Evolutionary conservation across 2,888 invertebrate species (phyloP).

Genomic region (Chymomyza caudatula): DNA sequence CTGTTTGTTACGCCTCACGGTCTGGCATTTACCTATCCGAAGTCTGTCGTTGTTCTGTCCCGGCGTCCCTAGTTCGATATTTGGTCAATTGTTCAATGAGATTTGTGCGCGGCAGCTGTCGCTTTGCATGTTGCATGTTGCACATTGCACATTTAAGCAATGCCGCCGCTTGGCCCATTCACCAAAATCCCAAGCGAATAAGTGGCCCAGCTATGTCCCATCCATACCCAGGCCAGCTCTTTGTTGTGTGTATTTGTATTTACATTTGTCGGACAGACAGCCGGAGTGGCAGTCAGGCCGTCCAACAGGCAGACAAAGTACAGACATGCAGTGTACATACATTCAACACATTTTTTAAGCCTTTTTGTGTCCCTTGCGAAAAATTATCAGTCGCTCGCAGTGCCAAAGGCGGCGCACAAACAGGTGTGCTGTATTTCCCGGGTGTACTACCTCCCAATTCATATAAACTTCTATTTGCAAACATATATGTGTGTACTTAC

Average conservation of each 20-base stretch:
- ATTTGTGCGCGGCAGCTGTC: constrained; percentile 51
- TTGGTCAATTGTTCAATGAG: constrained; percentile 69
- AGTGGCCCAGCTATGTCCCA: too few relatives aligned
- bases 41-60: background rate
- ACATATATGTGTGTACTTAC: background rate
- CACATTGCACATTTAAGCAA: constrained; percentile 26
- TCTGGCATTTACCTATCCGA: background rate
- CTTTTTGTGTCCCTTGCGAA: background rate
- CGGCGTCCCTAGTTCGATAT: constrained; percentile 35
- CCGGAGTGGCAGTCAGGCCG: background rate
- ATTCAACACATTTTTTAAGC: constrained; percentile 3
- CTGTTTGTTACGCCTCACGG: constrained; percentile 54
- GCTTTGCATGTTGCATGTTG: constrained; percentile 34
- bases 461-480: background rate
- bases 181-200: constrained; percentile 26
- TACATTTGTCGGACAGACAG: constrained; percentile 42
- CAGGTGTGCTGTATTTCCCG: background rate
- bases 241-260: constrained; percentile 52
- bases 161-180: constrained; percentile 46
- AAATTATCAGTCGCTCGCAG: background rate
- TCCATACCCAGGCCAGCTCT: background rate
- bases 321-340: background rate
- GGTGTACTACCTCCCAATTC: background rate
- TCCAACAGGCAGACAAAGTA: background rate
- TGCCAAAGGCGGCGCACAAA: background rate